Evolutionary conservation across 2,888 invertebrate species (phyloP).

Genomic region (Hesperia comma): DNA sequence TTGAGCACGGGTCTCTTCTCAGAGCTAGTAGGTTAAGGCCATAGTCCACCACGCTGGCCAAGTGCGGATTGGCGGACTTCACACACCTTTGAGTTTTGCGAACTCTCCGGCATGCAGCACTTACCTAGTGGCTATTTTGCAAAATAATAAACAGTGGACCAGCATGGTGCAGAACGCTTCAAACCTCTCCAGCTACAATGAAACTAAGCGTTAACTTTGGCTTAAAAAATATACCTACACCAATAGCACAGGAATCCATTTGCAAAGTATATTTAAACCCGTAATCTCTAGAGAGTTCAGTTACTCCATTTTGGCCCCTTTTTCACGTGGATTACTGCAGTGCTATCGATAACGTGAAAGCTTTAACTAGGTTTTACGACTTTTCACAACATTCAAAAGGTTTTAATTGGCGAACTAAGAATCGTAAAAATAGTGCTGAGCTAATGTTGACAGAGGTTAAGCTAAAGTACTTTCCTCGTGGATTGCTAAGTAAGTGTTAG

Average conservation of each 20-base stretch:
- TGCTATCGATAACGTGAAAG: conserved; percentile 26
- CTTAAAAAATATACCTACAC: not conserved
- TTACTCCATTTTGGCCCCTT: conserved; percentile 15
- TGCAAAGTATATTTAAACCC: conserved; percentile 7
- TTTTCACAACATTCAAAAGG: conserved; percentile 22
- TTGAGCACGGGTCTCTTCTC: too few species aligned
- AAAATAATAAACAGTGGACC: too few species aligned
- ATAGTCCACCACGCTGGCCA: too few species aligned
- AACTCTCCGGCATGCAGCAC: too few species aligned
- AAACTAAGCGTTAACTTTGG: not conserved
- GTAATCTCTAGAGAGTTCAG: conserved; percentile 9
- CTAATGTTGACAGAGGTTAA: conserved; percentile 15
- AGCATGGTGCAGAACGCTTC: too few species aligned
- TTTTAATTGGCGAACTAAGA: conserved; percentile 20
- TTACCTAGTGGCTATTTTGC: too few species aligned
- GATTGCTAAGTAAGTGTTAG: not conserved
- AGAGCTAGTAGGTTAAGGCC: too few species aligned
- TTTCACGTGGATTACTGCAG: conserved; percentile 32
- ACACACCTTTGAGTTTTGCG: too few species aligned
- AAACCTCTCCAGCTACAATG: too few species aligned
- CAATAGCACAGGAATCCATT: not conserved
- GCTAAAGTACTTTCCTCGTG: conserved; percentile 4
- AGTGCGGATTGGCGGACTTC: too few species aligned
- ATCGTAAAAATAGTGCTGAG: conserved; percentile 16
- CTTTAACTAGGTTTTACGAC: conserved; percentile 22